Evolutionary conservation across 2,113 vertebrate genomes (phyloP).

Genomic region (Gnathonemus echidnorhynchus): DNA sequence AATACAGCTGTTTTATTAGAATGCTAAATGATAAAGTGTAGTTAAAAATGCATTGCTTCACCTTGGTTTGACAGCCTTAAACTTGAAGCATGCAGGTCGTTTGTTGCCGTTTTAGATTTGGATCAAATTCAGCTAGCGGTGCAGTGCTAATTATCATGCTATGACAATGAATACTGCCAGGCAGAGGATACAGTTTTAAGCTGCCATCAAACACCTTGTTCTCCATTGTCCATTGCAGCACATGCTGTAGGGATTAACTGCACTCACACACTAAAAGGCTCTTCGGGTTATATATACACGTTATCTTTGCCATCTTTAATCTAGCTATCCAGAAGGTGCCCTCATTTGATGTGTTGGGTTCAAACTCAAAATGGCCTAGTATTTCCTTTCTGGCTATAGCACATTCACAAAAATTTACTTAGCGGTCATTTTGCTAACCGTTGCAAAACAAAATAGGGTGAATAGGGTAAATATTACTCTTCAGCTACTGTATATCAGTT

Average conservation of each 20-base stretch:
- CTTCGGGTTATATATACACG: background rate
- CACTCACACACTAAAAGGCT: background rate
- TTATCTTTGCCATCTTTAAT: background rate
- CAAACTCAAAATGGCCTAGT: background rate
- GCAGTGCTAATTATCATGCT: background rate
- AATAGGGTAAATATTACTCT: background rate
- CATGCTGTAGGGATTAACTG: background rate
- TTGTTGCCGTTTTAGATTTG: slow-evolving; percentile 21
- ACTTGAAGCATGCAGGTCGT: slow-evolving; percentile 41
- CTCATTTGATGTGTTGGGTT: background rate
- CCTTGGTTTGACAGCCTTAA: slow-evolving; percentile 29
- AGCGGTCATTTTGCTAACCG: background rate
- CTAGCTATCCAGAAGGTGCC: background rate
- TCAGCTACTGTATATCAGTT: background rate
- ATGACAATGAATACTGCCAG: background rate
- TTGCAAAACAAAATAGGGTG: background rate
- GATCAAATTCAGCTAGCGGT: background rate
- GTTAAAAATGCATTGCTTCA: slow-evolving; percentile 5
- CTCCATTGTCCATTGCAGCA: background rate
- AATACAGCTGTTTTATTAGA: slow-evolving; percentile 55
- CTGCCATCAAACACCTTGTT: slow-evolving; percentile 47
- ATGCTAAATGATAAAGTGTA: slow-evolving; percentile 47
- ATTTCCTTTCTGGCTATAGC: background rate
- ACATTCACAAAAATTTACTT: background rate
- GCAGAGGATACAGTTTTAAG: slow-evolving; percentile 32